These are phyloP conservation scores for Mesorhabditis spiculigera DNA, from an alignment of 2,888 invertebrate genomes.

Conservation along the genomic window DNA sequence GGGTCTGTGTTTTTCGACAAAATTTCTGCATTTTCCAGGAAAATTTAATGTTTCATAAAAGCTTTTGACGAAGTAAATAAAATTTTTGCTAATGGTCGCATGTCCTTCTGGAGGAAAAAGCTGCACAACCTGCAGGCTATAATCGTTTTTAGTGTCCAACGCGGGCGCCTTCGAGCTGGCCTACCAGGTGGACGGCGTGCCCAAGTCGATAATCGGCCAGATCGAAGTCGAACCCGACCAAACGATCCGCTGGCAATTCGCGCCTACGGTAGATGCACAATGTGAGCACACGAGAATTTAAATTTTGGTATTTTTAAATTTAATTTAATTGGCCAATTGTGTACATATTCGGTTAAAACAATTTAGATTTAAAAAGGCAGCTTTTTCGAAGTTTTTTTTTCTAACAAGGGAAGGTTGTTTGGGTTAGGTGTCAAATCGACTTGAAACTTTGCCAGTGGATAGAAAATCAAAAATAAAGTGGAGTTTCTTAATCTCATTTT, in stretches of 20 bases:
- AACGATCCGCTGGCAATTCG: not conserved
- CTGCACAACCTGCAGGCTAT: not conserved
- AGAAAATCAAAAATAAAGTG: too few species aligned
- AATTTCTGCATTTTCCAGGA: too few species aligned
- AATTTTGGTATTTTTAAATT: not conserved
- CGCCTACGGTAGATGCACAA: not conserved
- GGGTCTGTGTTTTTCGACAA: too few species aligned
- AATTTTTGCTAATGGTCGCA: not conserved
- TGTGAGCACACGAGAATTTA: not conserved
- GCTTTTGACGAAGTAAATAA: not conserved
- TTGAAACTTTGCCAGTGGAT: too few species aligned
- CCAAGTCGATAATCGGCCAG: conserved; percentile 2
- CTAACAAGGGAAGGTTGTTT: too few species aligned
- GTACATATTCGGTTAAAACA: too few species aligned
- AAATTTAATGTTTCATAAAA: not conserved
- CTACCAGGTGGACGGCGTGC: not conserved
- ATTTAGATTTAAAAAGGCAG: too few species aligned
- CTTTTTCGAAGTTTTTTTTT: too few species aligned
- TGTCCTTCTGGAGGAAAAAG: not conserved
- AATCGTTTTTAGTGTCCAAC: not conserved
- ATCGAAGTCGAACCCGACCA: not conserved
- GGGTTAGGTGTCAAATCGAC: too few species aligned
- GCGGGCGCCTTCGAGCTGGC: not conserved
- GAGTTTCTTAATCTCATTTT: too few species aligned
- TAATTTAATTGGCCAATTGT: too few species aligned